Evolutionary conservation across 1,140 invertebrate genomes (phyloP).

Genomic region (Dolichoris vasculosae): DNA sequence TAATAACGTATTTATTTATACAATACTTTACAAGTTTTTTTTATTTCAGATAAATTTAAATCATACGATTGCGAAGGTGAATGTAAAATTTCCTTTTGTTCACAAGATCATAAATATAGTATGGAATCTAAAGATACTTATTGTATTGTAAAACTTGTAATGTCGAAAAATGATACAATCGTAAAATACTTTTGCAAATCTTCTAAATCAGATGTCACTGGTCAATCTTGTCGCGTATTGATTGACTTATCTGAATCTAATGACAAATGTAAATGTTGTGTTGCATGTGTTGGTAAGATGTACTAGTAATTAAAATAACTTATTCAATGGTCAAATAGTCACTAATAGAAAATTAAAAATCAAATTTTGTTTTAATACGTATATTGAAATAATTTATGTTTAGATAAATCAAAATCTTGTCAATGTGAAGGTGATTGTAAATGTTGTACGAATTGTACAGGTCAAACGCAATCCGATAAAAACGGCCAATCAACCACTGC

Average conservation of each 20-base stretch:
- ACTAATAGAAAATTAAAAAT: not conserved
- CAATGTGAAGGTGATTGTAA: conserved; percentile 31
- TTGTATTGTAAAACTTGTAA: not conserved
- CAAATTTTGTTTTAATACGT: no score
- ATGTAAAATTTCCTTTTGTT: conserved; percentile 20
- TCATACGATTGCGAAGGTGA: not conserved
- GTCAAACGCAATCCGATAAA: not conserved
- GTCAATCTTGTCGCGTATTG: not conserved
- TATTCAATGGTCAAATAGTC: not conserved
- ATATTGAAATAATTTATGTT: not conserved
- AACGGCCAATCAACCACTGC: not conserved
- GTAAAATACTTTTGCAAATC: not conserved
- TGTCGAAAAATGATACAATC: not conserved
- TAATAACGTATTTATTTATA: not conserved
- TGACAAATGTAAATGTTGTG: not conserved
- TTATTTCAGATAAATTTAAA: conserved; percentile 31
- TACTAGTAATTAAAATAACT: not conserved
- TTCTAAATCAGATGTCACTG: not conserved
- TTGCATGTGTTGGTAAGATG: not conserved
- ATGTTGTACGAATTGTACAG: conserved; percentile 24
- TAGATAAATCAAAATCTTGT: conserved; percentile 15
- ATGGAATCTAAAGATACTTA: not conserved
- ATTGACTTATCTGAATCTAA: not conserved
- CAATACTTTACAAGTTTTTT: not conserved
- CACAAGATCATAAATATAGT: not conserved